Conservation (phyloP, 23 tunicate genomes). For the Botrylloides violaceus region DNA sequence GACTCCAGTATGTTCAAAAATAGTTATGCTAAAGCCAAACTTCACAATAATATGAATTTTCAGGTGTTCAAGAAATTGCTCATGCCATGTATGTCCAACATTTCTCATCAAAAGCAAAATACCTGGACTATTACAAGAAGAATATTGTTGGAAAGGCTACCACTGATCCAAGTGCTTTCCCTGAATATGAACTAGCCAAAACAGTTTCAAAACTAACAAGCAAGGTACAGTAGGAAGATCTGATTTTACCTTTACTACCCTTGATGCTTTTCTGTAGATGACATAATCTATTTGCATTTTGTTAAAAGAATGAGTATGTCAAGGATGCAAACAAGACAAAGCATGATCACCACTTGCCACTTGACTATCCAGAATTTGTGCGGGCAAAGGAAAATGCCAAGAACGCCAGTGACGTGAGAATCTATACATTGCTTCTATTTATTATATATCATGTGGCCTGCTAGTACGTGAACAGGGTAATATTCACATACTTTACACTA, state of each 20-base stretch:
- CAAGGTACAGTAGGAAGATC: conserved; percentile 35
- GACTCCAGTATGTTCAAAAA: conserved; percentile 60
- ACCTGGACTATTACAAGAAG: conserved; percentile 45
- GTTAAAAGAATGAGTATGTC: conserved; percentile 56
- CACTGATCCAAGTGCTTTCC: conserved; percentile 59
- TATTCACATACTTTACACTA: not conserved
- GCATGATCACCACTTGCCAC: conserved; percentile 42
- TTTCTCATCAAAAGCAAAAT: conserved; percentile 30
- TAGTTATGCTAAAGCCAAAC: not conserved
- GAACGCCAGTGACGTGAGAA: conserved; percentile 61
- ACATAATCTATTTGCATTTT: not conserved
- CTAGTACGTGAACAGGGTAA: too few species aligned
- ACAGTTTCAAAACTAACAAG: conserved; percentile 50
- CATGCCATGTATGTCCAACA: conserved; percentile 69
- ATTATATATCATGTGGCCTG: too few species aligned
- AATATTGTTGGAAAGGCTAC: conserved; percentile 72
- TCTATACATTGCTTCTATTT: too few species aligned
- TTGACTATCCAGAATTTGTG: conserved; percentile 45
- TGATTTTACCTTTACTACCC: not conserved
- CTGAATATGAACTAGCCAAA: conserved; percentile 73
- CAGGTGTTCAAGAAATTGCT: conserved; percentile 83
- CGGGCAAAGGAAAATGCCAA: conserved; percentile 35
- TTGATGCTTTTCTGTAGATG: not conserved
- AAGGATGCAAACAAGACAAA: conserved; percentile 58
- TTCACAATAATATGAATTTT: not conserved